Base-by-base conservation (phyloP, 2,113 vertebrate genomes). In the Polyodon spathula region DNA sequence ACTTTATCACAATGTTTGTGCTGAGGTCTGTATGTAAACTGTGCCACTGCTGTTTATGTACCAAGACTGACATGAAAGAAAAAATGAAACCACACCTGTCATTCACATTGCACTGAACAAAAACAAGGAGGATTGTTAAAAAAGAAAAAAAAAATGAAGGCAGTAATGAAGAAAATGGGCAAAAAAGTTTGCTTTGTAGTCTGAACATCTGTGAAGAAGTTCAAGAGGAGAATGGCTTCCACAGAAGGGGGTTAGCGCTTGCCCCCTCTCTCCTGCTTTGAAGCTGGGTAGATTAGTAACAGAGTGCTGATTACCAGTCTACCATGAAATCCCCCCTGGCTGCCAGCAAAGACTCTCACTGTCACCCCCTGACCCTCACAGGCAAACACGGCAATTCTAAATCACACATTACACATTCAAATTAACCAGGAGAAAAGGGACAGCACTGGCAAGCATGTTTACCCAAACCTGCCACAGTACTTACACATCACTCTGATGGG, bases 401-500 rank as follows among this genome's bases (percentile, higher is more conserved):
- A n/a, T n/a, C n/a, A n/a, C n/a, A n/a, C n/a, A n/a, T n/a, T n/a
- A n/a, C n/a, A n/a, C n/a, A n/a, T n/a, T n/a, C n/a, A n/a, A 27
- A 27, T 27, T 27, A 27, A 27, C 27, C 27, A 27, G 27, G 27
- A 27, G 27, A 27, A 27, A 27, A 27, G 27, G 27, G 27, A 27
- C 2, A 27, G 27, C 27, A n/a, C n/a, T n/a, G n/a, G n/a, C n/a
- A n/a, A n/a, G n/a, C n/a, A 27, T 3, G 27, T 27, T 27, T 27
- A 27, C 1, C 27, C 27, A 27, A 27, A 27, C 27, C 27, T 27
- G 38, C 43, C 37, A 57, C 7, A 50, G 6, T 76, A 95, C 96
- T 97, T 88, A 99, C 95, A 98, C 96, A 16, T 99, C 96, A 67
- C 96, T 97, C 86, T 98, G 96, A 75, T 99, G 96, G 6, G 95